phyloP scores from a whole-genome alignment of 2,888 invertebrate genomes.

The Heliconius cydno region DNA sequence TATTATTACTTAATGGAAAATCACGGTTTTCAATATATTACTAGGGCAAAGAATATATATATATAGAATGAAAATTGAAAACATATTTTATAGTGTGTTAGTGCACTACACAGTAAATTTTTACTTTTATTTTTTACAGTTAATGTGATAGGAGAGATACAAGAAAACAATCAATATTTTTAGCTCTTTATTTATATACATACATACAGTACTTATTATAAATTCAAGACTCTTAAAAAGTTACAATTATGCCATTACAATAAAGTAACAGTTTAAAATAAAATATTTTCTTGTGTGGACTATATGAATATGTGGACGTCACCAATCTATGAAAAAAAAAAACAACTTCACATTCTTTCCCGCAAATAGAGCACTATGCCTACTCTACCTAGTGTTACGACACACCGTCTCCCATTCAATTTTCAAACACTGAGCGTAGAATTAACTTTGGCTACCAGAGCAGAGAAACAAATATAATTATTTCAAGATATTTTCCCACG shows the following conservation, averaged over 20 bases:
- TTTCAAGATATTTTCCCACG: too few relatives aligned
- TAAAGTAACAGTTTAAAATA: not conserved
- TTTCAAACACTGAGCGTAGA: too few relatives aligned
- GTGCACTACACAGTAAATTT: too few relatives aligned
- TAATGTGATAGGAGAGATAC: not conserved
- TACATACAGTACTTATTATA: not conserved
- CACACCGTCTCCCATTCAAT: not conserved
- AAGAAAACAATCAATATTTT: constrained; percentile 6
- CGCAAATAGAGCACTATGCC: too few relatives aligned
- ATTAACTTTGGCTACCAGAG: too few relatives aligned
- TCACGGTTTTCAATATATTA: too few relatives aligned
- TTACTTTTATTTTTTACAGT: not conserved
- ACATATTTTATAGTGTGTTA: too few relatives aligned
- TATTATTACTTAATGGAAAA: too few relatives aligned
- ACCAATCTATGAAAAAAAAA: not conserved
- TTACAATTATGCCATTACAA: not conserved
- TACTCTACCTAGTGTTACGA: not conserved
- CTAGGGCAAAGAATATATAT: too few relatives aligned
- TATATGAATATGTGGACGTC: not conserved
- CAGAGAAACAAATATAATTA: too few relatives aligned
- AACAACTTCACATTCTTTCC: not conserved
- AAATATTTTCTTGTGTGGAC: not conserved
- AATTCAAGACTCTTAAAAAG: not conserved
- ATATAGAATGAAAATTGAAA: too few relatives aligned
- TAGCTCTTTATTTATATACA: not conserved